Evolutionary conservation across 2,888 invertebrate species (phyloP).

Genomic region (Cheilosia impressa): DNA sequence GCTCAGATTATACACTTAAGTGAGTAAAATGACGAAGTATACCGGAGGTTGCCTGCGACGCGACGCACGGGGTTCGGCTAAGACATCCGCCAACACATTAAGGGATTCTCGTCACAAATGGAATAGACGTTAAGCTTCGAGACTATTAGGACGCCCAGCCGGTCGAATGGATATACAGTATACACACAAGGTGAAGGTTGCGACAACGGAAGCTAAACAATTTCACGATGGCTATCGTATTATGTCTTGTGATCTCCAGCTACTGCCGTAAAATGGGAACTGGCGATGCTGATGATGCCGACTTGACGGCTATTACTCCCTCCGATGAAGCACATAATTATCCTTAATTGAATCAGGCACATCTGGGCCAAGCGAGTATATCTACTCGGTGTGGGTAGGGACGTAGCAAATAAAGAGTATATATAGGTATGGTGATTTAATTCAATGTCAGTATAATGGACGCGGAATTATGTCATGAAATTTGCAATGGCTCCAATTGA

Average conservation of each 20-base stretch:
- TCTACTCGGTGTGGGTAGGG: not conserved
- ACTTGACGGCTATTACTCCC: conserved; percentile 74
- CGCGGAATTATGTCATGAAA: conserved; percentile 53
- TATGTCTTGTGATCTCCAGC: conserved; percentile 60
- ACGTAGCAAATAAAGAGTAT: not conserved
- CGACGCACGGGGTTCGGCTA: conserved; percentile 9
- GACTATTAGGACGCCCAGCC: conserved; percentile 58
- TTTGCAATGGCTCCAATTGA: conserved; percentile 24
- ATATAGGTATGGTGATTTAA: conserved; percentile 42
- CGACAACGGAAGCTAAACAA: conserved; percentile 20
- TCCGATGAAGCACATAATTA: conserved; percentile 75
- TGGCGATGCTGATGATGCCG: conserved; percentile 61
- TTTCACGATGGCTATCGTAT: conserved; percentile 62
- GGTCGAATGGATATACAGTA: conserved; percentile 25
- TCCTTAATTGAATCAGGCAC: conserved; percentile 73
- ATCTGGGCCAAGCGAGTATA: conserved; percentile 64
- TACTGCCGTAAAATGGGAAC: conserved; percentile 47
- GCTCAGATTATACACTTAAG: conserved; percentile 56
- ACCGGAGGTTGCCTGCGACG: conserved; percentile 11
- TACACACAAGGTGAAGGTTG: conserved; percentile 30
- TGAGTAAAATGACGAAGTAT: conserved; percentile 62
- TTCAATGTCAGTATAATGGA: conserved; percentile 48
- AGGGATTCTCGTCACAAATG: conserved; percentile 70
- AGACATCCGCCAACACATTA: conserved; percentile 67
- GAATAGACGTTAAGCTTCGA: conserved; percentile 61